These are phyloP conservation scores for Pangasius mekongensis DNA, from an alignment of 2,797 vertebrate species.

Conservation along the genomic window DNA sequence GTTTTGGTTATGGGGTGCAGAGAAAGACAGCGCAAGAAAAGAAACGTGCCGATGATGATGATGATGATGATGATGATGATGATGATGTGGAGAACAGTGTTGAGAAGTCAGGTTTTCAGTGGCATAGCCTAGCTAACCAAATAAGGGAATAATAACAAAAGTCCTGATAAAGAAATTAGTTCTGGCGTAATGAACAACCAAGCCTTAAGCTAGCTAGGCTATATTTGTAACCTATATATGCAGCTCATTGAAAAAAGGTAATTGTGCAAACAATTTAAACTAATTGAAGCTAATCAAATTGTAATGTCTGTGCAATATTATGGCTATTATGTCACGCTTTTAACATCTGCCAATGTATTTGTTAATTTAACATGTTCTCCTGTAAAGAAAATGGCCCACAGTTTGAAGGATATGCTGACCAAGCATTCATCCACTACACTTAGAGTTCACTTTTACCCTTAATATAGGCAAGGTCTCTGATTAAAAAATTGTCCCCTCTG, in stretches of 20 bases:
- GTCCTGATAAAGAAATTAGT: neutral
- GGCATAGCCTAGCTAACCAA: neutral
- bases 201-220: neutral
- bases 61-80: neutral
- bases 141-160: neutral
- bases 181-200: neutral
- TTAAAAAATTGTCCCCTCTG: neutral
- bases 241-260: neutral
- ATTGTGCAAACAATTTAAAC: neutral
- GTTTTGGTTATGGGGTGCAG: neutral
- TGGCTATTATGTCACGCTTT: neutral
- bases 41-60: neutral
- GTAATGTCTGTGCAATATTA: neutral
- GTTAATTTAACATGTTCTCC: neutral
- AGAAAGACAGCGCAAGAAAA: neutral
- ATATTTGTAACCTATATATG: neutral
- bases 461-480: neutral
- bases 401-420: neutral
- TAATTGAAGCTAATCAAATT: neutral
- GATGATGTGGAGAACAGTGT: neutral
- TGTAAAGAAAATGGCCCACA: neutral
- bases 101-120: neutral
- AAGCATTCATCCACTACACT: neutral
- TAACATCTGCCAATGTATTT: neutral
- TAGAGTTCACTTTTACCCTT: neutral